phyloP scores from a whole-genome alignment of 2,113 vertebrate genomes.

The Propithecus coquereli region DNA sequence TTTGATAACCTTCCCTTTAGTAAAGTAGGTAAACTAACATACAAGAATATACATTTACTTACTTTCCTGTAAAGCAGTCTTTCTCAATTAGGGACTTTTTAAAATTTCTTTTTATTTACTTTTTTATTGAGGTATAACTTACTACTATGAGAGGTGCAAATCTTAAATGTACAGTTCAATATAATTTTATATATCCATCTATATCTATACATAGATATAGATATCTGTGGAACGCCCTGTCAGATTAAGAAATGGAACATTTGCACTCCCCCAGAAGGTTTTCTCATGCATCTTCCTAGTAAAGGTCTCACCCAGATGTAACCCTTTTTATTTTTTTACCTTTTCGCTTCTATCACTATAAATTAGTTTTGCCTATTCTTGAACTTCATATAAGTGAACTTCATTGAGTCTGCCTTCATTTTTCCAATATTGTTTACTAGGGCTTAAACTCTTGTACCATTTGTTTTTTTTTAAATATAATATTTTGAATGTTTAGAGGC shows the following conservation, averaged over 20 bases:
- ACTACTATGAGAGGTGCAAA: background rate
- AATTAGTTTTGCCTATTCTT: background rate
- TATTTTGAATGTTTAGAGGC: background rate
- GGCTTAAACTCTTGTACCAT: background rate
- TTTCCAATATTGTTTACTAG: background rate
- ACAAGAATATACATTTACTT: background rate
- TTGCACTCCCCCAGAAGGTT: background rate
- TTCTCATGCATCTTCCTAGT: background rate
- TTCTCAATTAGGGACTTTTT: background rate
- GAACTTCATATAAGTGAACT: background rate
- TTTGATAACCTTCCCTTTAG: background rate
- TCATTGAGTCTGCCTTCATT: background rate
- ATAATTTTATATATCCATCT: background rate
- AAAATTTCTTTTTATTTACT: background rate
- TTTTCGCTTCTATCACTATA: background rate
- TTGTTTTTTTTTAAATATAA: too few species aligned
- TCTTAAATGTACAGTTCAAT: background rate
- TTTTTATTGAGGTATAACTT: background rate
- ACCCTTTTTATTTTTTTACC: background rate
- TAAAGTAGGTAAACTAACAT: background rate
- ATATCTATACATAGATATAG: background rate
- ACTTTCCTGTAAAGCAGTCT: background rate
- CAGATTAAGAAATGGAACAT: background rate
- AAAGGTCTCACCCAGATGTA: background rate
- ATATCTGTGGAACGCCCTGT: background rate